Evolutionary conservation across 2,888 invertebrate species (phyloP).

Genomic region (Heterodera filipjevi): DNA sequence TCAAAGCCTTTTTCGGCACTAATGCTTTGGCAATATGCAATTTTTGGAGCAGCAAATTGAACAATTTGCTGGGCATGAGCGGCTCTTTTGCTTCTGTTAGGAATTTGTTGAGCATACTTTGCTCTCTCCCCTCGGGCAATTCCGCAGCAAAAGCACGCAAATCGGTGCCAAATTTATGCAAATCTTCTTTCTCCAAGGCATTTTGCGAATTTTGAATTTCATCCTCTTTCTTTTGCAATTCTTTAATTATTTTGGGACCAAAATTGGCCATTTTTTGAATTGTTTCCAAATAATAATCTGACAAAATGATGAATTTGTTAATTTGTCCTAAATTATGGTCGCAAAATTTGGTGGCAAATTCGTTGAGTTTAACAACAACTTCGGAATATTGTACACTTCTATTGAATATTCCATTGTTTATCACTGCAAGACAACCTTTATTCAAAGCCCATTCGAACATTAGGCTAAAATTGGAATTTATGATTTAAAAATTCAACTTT

Average conservation of each 20-base stretch:
- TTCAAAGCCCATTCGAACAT: neutral
- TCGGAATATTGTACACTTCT: neutral
- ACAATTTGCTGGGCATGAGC: neutral
- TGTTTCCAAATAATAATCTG: neutral
- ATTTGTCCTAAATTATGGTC: too few relatives aligned
- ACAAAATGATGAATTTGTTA: too few relatives aligned
- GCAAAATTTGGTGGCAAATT: neutral
- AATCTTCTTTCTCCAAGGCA: neutral
- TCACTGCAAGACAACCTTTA: neutral
- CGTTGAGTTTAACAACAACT: neutral
- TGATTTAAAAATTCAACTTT: too few relatives aligned
- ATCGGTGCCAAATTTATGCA: neutral
- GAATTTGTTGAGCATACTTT: neutral
- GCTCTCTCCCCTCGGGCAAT: neutral
- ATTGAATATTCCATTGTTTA: neutral
- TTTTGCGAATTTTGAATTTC: neutral
- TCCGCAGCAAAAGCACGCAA: neutral
- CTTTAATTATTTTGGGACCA: neutral
- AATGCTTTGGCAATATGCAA: neutral
- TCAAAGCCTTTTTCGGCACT: too few relatives aligned
- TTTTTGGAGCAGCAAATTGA: neutral
- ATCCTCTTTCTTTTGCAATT: neutral
- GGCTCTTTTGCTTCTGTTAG: neutral
- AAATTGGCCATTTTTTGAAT: neutral
- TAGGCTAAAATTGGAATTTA: too few relatives aligned